These are phyloP conservation scores for Acromyrmex echinatior DNA, from an alignment of 1,140 invertebrate species.

Conservation along the genomic window DNA sequence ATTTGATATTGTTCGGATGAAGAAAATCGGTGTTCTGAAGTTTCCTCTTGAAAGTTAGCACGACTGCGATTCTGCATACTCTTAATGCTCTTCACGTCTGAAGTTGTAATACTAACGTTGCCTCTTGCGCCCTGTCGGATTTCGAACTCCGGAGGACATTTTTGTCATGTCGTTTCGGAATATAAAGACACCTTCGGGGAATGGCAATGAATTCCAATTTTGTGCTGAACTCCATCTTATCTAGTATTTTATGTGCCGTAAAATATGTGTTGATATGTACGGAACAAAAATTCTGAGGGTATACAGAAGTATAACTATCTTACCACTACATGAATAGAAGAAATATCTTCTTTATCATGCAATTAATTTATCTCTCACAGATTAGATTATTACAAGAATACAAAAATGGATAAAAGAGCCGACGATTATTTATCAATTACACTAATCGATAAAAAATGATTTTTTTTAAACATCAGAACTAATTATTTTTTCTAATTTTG, in stretches of 20 bases:
- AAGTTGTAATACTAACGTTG: slow-evolving; percentile 47
- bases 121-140: slow-evolving; percentile 29
- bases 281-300: slow-evolving; percentile 6
- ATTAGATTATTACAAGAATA: neutral
- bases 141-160: slow-evolving; percentile 30
- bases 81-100: slow-evolving; percentile 62
- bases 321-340: neutral
- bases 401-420: neutral
- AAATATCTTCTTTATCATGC: neutral
- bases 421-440: too few relatives aligned
- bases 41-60: slow-evolving; percentile 52
- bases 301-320: neutral
- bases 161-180: slow-evolving; percentile 46
- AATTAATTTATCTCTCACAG: neutral
- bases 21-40: slow-evolving; percentile 53
- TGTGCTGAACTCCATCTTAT: neutral
- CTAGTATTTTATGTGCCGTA: neutral
- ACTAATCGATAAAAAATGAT: too few relatives aligned
- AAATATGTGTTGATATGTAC: neutral
- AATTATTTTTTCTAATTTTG: too few relatives aligned
- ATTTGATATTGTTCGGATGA: slow-evolving; percentile 50
- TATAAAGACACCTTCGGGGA: slow-evolving; percentile 46
- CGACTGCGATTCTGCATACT: slow-evolving; percentile 37
- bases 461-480: too few relatives aligned
- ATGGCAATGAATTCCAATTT: slow-evolving; percentile 46